Percentiles rank a stretch among this genome's conserved stretches.
Conservation (phyloP, 2,113 vertebrate genomes). For the Progne subis region DNA sequence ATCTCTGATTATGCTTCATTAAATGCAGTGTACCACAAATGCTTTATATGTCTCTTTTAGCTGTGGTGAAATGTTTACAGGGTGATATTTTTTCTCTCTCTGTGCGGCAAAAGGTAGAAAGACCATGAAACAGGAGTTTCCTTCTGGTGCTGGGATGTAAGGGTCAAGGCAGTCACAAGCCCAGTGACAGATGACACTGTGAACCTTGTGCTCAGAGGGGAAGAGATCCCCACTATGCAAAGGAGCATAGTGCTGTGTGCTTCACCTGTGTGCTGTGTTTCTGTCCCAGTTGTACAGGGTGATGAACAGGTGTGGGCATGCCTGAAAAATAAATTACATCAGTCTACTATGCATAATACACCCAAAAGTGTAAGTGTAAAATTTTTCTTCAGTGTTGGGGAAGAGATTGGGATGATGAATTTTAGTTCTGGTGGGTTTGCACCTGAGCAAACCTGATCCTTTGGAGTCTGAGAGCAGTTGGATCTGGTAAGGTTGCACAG, state of each 20-base stretch:
- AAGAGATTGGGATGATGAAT: background rate
- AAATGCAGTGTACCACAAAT: background rate
- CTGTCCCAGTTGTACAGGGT: background rate
- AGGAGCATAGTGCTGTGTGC: background rate
- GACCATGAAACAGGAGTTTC: background rate
- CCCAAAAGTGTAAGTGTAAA: background rate
- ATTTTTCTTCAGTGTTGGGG: background rate
- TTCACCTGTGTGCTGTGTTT: background rate
- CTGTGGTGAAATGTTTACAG: background rate
- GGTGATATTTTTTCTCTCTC: background rate
- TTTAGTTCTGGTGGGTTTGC: background rate
- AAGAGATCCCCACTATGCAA: fast-evolving
- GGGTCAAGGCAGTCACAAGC: background rate
- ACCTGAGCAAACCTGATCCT: background rate
- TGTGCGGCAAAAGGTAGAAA: background rate
- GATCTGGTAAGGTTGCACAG: background rate
- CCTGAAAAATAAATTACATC: background rate
- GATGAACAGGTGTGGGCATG: background rate
- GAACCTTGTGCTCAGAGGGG: background rate
- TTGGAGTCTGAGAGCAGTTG: background rate
- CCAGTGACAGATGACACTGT: background rate
- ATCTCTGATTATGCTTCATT: constrained; percentile 21
- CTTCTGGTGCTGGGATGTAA: background rate
- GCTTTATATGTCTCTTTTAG: background rate
- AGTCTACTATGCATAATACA: background rate